These are phyloP conservation scores for Tricholauxania praeusta DNA, from an alignment of 2,888 invertebrate species.

Conservation along the genomic window DNA sequence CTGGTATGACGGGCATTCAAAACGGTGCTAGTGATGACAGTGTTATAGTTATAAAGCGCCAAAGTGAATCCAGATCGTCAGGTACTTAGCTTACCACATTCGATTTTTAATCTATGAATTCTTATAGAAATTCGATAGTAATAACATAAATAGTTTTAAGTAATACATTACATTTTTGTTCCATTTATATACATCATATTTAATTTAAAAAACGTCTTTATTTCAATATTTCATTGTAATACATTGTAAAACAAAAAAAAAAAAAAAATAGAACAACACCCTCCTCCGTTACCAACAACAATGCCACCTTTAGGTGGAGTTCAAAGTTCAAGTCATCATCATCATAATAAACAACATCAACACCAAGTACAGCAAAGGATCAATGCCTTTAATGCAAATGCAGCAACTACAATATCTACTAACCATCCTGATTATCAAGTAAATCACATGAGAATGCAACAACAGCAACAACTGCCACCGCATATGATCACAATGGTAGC, in stretches of 20 bases:
- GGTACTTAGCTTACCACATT: conserved; percentile 51
- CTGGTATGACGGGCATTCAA: conserved; percentile 56
- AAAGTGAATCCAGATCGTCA: conserved; percentile 64
- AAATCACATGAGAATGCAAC: conserved; percentile 49
- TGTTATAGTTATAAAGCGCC: conserved; percentile 58
- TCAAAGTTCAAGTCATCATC: conserved; percentile 30
- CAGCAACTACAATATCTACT: conserved; percentile 52
- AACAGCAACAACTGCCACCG: conserved; percentile 49
- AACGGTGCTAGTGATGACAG: conserved; percentile 65
- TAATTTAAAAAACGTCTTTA: too few relatives aligned
- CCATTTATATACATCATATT: too few relatives aligned
- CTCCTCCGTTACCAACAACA: conserved; percentile 68
- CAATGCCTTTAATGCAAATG: conserved; percentile 61
- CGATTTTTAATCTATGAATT: conserved; percentile 9
- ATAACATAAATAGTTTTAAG: background rate
- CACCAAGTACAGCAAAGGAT: conserved; percentile 62
- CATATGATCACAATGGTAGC: conserved; percentile 45
- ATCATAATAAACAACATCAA: conserved; percentile 45
- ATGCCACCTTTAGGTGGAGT: conserved; percentile 65
- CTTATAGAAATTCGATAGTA: background rate
- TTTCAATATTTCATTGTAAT: too few relatives aligned
- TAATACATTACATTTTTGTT: too few relatives aligned
- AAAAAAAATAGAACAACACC: conserved; percentile 57
- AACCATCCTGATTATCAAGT: conserved; percentile 40
- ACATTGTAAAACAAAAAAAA: too few relatives aligned